These are phyloP conservation scores for Planococcus citri DNA, from an alignment of 1,140 invertebrate genomes.

Conservation along the genomic window DNA sequence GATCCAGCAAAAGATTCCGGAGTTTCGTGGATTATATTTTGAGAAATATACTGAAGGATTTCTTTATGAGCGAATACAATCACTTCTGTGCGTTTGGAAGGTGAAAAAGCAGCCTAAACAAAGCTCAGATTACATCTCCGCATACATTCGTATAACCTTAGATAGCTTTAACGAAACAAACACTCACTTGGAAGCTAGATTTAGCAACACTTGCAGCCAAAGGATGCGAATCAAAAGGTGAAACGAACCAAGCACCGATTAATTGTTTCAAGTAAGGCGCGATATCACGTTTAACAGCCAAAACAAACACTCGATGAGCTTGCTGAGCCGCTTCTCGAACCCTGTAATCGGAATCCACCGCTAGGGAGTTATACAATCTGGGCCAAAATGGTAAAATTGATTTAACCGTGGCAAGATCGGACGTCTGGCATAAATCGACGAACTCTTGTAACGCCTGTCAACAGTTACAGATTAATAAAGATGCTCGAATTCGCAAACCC, in stretches of 20 bases:
- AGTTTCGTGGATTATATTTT: constrained; percentile 56
- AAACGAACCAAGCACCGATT: constrained; percentile 59
- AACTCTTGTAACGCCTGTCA: constrained; percentile 70
- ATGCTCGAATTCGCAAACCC: not conserved
- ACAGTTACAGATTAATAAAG: constrained; percentile 29
- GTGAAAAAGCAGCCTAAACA: constrained; percentile 50
- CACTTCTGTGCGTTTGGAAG: constrained; percentile 52
- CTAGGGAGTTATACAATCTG: constrained; percentile 54
- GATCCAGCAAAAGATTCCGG: constrained; percentile 45
- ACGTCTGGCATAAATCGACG: constrained; percentile 46
- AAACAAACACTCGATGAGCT: constrained; percentile 52
- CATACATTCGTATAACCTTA: constrained; percentile 10
- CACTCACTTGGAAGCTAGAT: constrained; percentile 47
- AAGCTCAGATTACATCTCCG: too few relatives aligned
- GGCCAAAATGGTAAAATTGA: constrained; percentile 63
- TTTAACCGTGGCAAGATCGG: constrained; percentile 46
- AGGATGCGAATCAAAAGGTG: constrained; percentile 66
- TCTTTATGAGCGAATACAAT: constrained; percentile 62
- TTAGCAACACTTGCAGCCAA: constrained; percentile 60
- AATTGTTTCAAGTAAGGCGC: constrained; percentile 64
- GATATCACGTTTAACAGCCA: constrained; percentile 53
- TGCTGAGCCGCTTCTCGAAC: constrained; percentile 59
- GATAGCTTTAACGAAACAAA: not conserved
- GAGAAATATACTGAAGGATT: constrained; percentile 54
- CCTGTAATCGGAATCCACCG: constrained; percentile 60